phyloP scores from a whole-genome alignment of 2,888 invertebrate genomes.

The Melanophora roralis region DNA sequence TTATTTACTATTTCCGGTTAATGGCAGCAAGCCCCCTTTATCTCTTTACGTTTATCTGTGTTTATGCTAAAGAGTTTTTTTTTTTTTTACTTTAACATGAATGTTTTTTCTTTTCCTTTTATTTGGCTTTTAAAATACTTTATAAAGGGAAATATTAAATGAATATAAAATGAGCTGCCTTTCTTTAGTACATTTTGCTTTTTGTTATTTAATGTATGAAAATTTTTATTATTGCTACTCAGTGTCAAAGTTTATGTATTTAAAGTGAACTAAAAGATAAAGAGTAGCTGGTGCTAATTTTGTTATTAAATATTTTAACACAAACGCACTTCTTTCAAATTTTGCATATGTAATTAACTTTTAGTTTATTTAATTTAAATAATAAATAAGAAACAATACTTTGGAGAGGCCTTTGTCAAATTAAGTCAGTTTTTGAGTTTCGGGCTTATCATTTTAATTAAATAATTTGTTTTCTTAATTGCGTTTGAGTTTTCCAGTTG shows the following conservation, averaged over 20 bases:
- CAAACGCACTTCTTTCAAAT: not conserved
- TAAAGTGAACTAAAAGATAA: not conserved
- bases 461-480: too few relatives aligned
- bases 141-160: conserved; percentile 33
- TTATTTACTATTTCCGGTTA: conserved; percentile 53
- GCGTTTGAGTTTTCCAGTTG: too few relatives aligned
- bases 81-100: not conserved
- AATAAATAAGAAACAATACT: too few relatives aligned
- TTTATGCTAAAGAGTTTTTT: not conserved
- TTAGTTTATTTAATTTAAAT: too few relatives aligned
- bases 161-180: conserved; percentile 35
- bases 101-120: not conserved
- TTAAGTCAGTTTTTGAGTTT: too few relatives aligned
- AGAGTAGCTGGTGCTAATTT: conserved; percentile 15
- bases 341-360: too few relatives aligned
- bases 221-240: conserved; percentile 4
- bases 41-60: not conserved
- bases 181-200: not conserved
- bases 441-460: too few relatives aligned
- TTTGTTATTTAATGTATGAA: not conserved
- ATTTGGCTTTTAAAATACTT: conserved; percentile 19
- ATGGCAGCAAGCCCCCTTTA: not conserved
- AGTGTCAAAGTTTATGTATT: conserved; percentile 18
- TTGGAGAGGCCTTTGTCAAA: too few relatives aligned
- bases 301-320: not conserved